Base-by-base conservation (phyloP, 2,113 vertebrate genomes). In the Eulemur rufifrons region DNA sequence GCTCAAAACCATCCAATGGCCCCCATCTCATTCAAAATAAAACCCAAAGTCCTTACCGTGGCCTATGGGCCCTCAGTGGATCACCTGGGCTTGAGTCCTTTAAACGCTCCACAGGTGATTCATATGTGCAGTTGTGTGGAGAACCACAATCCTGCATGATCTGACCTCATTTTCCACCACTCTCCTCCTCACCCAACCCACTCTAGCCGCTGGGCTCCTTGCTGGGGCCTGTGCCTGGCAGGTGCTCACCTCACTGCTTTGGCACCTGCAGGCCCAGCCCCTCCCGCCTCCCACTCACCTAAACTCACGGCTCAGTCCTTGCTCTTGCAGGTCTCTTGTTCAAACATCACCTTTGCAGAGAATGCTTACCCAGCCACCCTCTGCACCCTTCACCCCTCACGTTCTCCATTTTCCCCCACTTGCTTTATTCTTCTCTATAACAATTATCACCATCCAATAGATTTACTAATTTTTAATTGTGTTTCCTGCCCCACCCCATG, bases 81-180 rank as follows among this genome's bases (percentile, higher is more conserved):
- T 92, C 37, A 21, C 34, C 54, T 64, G 39, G n/a, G 32, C 52
- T 27, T 56, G 34, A 78, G 7, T 73, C 42, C 18, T 80, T 29
- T 18, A 25, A 9, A 66, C 88, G 18, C 32, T 69, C 59, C 17
- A 13, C 34, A 37, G 76, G 23, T n/a, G 47, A 64, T 20, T 59
- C 2, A 0, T 15, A 13, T 2, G 23, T 10, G 25, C 18, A 39
- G 77, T 23, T 68, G 69, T 8, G n/a, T 61, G n/a, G 17, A 32
- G 42, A 81, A 63, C 32, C 21, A 63, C 29, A 3, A 18, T 47
- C 80, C 81, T 47, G 25, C 11, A 32, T n/a, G 25, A 18, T 37
- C n/a, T 9, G 50, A 63, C 14, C 11, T 68, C 17, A 0, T 68
- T 47, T 27, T 59, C 21, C 54, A 73, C 52, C 52, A 17, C 45